Percentiles rank a stretch among this genome's conserved stretches.
These are phyloP conservation scores for Drosophila carrolli DNA, from an alignment of 1,140 invertebrate species.

Conservation along the genomic window DNA sequence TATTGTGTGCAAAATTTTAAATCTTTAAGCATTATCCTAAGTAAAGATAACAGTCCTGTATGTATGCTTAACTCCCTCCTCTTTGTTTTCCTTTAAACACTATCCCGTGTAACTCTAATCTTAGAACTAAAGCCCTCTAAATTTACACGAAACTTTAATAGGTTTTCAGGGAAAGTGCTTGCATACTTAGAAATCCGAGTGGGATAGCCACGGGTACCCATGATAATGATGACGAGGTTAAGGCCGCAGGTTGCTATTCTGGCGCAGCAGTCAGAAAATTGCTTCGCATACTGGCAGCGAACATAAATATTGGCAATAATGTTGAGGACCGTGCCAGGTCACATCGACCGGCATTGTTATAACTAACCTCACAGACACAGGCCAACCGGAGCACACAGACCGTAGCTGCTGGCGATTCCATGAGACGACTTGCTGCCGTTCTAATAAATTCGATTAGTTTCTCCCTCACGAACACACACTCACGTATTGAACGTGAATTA, in stretches of 20 bases:
- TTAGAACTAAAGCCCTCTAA: not conserved
- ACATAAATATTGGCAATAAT: constrained; percentile 70
- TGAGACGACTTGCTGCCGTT: constrained; percentile 40
- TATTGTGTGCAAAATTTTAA: too few species aligned
- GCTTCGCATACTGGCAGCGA: constrained; percentile 33
- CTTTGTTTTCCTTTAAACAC: not conserved
- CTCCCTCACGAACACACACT: constrained; percentile 32
- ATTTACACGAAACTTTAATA: constrained; percentile 26
- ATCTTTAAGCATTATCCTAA: too few species aligned
- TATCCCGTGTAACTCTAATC: not conserved
- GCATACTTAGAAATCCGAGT: constrained; percentile 12
- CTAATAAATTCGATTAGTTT: constrained; percentile 81
- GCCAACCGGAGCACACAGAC: constrained; percentile 15
- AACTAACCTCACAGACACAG: constrained; percentile 7
- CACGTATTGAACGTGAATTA: constrained; percentile 47
- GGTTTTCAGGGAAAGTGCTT: constrained; percentile 23
- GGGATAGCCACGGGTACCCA: constrained; percentile 1
- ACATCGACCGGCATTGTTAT: constrained; percentile 37
- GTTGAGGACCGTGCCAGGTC: constrained; percentile 31
- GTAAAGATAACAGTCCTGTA: too few species aligned
- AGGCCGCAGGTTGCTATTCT: constrained; percentile 1
- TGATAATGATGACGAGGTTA: constrained; percentile 44
- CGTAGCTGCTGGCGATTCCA: constrained; percentile 28
- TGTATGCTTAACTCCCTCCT: too few species aligned
- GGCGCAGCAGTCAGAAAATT: constrained; percentile 25